Percentiles rank a stretch among this genome's conserved stretches.
phyloP scores from a whole-genome alignment of 2,113 vertebrate genomes.

The Sinosuthora webbiana region DNA sequence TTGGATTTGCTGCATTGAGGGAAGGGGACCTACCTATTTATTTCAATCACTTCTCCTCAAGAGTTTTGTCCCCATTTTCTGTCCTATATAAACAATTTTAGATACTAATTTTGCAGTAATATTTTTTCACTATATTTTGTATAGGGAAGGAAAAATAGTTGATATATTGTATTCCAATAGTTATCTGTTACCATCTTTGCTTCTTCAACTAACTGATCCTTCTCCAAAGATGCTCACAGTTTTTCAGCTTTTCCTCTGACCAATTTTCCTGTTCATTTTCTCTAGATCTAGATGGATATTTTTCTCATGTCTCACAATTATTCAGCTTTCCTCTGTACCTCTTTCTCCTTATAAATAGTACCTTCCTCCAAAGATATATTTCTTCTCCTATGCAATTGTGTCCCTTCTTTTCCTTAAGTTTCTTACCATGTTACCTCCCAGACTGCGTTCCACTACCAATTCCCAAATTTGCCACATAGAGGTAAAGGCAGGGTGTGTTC shows the following conservation, averaged over 20 bases:
- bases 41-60: background rate
- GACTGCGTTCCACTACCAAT: background rate
- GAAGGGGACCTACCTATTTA: background rate
- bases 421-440: background rate
- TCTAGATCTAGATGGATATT: background rate
- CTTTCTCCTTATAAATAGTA: background rate
- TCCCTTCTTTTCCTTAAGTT: background rate
- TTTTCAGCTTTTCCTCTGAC: slow-evolving; percentile 52
- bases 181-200: background rate
- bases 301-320: background rate
- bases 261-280: slow-evolving; percentile 38
- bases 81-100: background rate
- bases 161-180: background rate
- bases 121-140: background rate
- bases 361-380: background rate
- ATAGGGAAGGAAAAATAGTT: slow-evolving; percentile 5
- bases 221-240: slow-evolving; percentile 14
- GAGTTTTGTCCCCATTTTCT: background rate
- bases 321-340: background rate
- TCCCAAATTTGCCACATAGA: background rate
- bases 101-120: background rate
- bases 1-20: background rate
- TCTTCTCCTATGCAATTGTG: background rate
- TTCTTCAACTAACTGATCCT: background rate
- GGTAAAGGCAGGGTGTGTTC: background rate